A percentile compares a stretch with the other conserved stretches of the same genome.
Conservation (phyloP, 2,113 vertebrate species). For the Suncus etruscus region DNA sequence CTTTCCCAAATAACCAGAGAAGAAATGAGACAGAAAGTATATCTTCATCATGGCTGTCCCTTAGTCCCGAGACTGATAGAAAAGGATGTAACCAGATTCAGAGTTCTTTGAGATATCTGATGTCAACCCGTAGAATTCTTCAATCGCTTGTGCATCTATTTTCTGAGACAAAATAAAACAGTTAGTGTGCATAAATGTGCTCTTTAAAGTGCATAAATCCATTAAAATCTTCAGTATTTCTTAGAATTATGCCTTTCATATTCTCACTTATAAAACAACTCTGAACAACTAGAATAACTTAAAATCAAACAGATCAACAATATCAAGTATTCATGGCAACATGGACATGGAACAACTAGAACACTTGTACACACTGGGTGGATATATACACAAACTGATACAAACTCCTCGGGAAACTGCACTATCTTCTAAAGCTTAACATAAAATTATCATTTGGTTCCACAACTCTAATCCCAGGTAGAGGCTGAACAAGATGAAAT, state of each 20-base stretch:
- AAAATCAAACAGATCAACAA: background rate
- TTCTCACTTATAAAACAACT: slow-evolving; percentile 38
- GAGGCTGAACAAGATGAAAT: background rate
- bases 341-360: fast-evolving
- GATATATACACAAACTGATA: background rate
- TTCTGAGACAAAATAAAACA: slow-evolving; percentile 85
- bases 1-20: slow-evolving; percentile 82
- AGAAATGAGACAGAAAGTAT: slow-evolving; percentile 83
- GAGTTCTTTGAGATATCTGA: slow-evolving; percentile 93
- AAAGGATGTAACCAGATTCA: slow-evolving; percentile 93
- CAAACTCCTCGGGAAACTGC: background rate
- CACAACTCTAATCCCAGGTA: background rate
- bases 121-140: slow-evolving; percentile 94
- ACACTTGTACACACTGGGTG: background rate
- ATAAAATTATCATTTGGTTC: background rate
- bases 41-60: slow-evolving; percentile 71
- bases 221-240: background rate
- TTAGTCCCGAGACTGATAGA: slow-evolving; percentile 93
- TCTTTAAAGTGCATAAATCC: background rate
- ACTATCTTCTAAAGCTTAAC: background rate
- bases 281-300: slow-evolving; percentile 11
- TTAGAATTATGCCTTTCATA: background rate
- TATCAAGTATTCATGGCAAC: background rate
- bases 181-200: slow-evolving; percentile 25
- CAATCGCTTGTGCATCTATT: slow-evolving; percentile 93